A percentile compares a stretch with the other conserved stretches of the same genome.
Conservation (phyloP, 2,797 vertebrate genomes). For the Anguilla marmorata region DNA sequence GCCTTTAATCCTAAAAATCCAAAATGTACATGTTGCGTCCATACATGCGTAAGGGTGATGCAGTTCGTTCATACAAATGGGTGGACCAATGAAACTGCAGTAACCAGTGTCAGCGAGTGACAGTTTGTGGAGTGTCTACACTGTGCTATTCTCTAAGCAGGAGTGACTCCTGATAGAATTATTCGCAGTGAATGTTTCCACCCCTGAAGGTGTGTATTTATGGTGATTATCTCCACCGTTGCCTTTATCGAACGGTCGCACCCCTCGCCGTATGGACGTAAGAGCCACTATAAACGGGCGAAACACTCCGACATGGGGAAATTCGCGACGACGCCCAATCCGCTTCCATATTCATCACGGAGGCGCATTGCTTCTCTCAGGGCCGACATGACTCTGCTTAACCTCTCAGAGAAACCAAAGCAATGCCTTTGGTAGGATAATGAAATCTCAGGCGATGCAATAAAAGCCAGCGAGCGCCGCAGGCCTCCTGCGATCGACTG, state of each 20-base stretch:
- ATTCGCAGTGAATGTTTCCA: neutral
- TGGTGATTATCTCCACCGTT: constrained; percentile 38
- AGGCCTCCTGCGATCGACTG: constrained; percentile 9
- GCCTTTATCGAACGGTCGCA: constrained; percentile 31
- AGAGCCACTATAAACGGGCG: constrained; percentile 37
- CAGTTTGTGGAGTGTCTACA: neutral
- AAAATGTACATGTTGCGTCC: neutral
- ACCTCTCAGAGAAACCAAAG: constrained; percentile 46
- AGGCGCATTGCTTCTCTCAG: constrained; percentile 28
- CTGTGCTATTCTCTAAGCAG: neutral
- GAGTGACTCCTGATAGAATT: neutral
- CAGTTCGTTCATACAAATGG: neutral
- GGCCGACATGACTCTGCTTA: constrained; percentile 46
- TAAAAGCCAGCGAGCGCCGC: constrained; percentile 33
- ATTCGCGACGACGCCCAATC: constrained; percentile 43
- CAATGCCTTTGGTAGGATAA: constrained; percentile 55
- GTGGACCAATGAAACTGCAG: neutral
- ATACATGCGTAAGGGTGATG: no score
- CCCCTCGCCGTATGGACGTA: constrained; percentile 41
- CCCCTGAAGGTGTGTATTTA: constrained; percentile 16
- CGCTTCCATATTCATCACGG: constrained; percentile 39
- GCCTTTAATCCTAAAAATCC: neutral
- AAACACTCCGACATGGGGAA: constrained; percentile 37
- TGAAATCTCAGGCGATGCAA: constrained; percentile 52
- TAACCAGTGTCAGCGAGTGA: neutral